Evolutionary conservation across 2,888 invertebrate species (phyloP), one percentile per base, ranked within the genome.

Genomic region (Tridacna crocea): DNA sequence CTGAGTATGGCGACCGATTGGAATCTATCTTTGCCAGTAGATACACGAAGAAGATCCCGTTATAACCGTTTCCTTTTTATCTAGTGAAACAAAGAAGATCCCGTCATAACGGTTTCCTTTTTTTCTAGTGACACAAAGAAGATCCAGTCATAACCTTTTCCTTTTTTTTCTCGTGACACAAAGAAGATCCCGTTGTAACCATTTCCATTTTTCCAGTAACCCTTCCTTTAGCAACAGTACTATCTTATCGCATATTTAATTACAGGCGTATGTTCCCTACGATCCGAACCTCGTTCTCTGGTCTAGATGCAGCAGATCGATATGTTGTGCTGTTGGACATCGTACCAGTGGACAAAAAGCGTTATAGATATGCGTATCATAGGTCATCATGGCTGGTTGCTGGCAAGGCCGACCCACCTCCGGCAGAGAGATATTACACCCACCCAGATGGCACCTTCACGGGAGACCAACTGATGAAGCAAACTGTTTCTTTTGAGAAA

Each of bases 301-400:
- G 96, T 2, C 95, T 97, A 70, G 95, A 96, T 77, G 95, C 96
- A 0, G 96, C 94, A 60, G 91, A 93, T 2, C 90, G 89, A 24
- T 99, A 99, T 95, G 97, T 97, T 74, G 98, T 99, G 77, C 96
- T 99, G 90, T 96, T 99, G 96, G 99, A 99, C 96, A 98, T 99
- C 93, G 97, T 99, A 86, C 98, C 99, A 84, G 98, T 99, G 94
- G 99, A 99, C 95, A 97, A 97, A 95, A 98, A 99, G 95, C 96
- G 99, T 79, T 94, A 94, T 88, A 97, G 98, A 87, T 99, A 99
- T 96, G 99, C 99, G 88, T 99, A 99, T 96, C 99, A 99, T 96
- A 97, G 98, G 93, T 98, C 98, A 90, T 98, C 98, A 76, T 99
- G 99, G 99, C 96, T 99, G 93, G 98, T 99, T 90, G 99, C 99